Conservation (phyloP, 2,113 vertebrate genomes). For the Aix galericulata region DNA sequence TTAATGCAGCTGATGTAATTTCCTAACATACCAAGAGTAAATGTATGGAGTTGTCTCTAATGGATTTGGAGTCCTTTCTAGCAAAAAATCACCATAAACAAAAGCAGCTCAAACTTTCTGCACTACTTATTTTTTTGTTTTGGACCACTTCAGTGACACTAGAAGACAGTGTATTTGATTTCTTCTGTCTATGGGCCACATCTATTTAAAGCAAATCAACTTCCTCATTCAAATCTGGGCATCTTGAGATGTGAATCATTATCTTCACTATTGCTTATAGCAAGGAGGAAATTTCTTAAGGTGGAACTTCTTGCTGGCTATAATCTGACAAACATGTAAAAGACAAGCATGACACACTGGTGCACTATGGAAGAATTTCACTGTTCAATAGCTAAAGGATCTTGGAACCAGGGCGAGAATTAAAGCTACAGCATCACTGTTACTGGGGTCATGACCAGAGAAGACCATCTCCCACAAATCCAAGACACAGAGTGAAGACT, state of each 20-base stretch:
- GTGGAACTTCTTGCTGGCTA: neutral
- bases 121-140: neutral
- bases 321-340: neutral
- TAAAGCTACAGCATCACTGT: neutral
- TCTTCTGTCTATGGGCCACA: neutral
- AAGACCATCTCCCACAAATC: neutral
- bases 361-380: neutral
- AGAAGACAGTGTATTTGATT: neutral
- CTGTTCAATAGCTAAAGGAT: neutral
- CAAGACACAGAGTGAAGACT: neutral
- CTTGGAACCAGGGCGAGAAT: neutral
- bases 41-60: neutral
- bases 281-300: neutral
- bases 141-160: neutral
- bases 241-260: neutral
- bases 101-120: neutral
- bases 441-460: neutral
- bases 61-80: neutral
- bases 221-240: neutral
- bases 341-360: too few relatives aligned
- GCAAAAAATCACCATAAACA: neutral
- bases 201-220: neutral
- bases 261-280: neutral
- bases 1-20: slow-evolving; percentile 88
- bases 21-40: slow-evolving; percentile 62